Evolutionary conservation across 2,797 vertebrate genomes (phyloP), one percentile per base, ranked within the genome.

Genomic region (Pyrocephalus nanus): DNA sequence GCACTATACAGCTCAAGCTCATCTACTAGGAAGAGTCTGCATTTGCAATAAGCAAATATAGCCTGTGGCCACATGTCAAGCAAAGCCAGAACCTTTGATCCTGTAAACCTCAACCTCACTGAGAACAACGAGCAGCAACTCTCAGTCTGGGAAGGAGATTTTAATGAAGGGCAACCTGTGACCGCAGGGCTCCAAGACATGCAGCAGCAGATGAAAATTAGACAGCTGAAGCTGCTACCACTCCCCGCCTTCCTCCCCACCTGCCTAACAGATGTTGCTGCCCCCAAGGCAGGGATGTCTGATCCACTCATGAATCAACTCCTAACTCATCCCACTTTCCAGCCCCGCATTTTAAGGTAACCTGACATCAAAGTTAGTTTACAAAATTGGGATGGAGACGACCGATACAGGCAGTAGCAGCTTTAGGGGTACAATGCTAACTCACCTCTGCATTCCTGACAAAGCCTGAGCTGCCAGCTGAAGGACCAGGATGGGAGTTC

Each of bases 271-370:
- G 79, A 81, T 86, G 88, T 58, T 43, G n/a, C 76, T 75, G 54
- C 83, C 93, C 77, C 19, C 10, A 3, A 53, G 95, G 93, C 76
- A 95, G 26, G 62, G 73, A 90, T 86, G 88, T 84, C 83, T 93
- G 76, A 86, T 66, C 55, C 77, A 45, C 51, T 86, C 77, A 73
- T 34, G 70, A 90, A 84, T 92, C 76, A 88, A 20, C 58, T 81
- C 76, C 60, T 81, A 86, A 82, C 23, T 82, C 82, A 53, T 15
- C 32, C 62, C 1, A 0, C 51, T 75, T 70, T 62, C 27, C 73
- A 73, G 29, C 36, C 25, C 1, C 0, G 15, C 1, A 0, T 58
- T 80, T 64, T 76, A 32, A 73, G 62, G 36, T 30, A 84, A 73
- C 45, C 62, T 51, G 73, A 93, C 66, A 86, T 73, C 73, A 73